Evolutionary conservation across 2,888 invertebrate genomes (phyloP).

Genomic region (Synanthedon vespiformis): DNA sequence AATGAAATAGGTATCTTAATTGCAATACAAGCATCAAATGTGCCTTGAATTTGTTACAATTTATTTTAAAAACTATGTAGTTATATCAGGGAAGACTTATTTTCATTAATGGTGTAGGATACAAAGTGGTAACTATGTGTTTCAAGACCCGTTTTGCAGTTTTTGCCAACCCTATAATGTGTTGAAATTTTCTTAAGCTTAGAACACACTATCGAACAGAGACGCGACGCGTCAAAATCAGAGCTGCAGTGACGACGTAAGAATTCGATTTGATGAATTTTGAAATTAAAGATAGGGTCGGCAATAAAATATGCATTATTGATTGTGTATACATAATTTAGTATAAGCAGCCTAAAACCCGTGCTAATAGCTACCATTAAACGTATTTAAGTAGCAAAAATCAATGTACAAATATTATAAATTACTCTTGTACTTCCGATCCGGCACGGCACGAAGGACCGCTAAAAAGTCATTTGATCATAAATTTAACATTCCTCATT

Average conservation of each 20-base stretch:
- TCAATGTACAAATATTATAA: slow-evolving; percentile 32
- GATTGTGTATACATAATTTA: slow-evolving; percentile 19
- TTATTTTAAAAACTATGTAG: no score
- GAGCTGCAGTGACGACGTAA: not conserved
- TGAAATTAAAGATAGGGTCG: slow-evolving; percentile 19
- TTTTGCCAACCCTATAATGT: slow-evolving; percentile 27
- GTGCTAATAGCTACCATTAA: slow-evolving; percentile 38
- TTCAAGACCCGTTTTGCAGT: slow-evolving; percentile 56
- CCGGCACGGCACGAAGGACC: slow-evolving; percentile 19
- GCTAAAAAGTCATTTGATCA: slow-evolving; percentile 28
- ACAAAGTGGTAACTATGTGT: slow-evolving; percentile 61
- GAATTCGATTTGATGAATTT: no score
- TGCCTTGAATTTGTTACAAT: no score
- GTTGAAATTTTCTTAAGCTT: not conserved
- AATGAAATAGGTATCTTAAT: no score
- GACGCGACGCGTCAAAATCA: not conserved
- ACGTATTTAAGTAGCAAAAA: slow-evolving; percentile 42
- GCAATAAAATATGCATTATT: slow-evolving; percentile 17
- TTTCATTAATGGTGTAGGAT: slow-evolving; percentile 27
- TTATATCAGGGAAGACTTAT: not conserved
- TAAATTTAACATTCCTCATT: slow-evolving; percentile 21
- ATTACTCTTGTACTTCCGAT: slow-evolving; percentile 48
- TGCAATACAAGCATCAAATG: no score
- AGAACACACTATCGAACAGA: slow-evolving; percentile 7
- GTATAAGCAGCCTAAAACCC: slow-evolving; percentile 49